These are phyloP conservation scores for Hypolimnas misippus DNA, from an alignment of 2,888 invertebrate species.

Conservation along the genomic window DNA sequence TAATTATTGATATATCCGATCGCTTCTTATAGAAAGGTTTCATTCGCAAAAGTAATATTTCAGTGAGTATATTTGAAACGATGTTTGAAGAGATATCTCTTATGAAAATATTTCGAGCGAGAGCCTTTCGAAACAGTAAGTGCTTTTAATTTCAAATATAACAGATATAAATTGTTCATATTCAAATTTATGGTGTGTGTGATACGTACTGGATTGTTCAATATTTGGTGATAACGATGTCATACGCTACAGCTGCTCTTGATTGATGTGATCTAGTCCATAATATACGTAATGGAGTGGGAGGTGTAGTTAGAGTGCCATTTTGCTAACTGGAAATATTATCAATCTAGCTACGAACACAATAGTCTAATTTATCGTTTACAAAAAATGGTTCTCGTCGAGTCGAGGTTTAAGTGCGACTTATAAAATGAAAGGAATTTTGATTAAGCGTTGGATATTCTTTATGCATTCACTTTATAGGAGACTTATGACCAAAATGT, in stretches of 20 bases:
- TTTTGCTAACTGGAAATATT: not conserved
- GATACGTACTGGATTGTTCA: slow-evolving; percentile 17
- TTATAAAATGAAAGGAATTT: not conserved
- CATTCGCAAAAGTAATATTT: not conserved
- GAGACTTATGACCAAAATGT: not conserved
- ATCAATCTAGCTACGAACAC: slow-evolving; percentile 14
- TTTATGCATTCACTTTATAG: slow-evolving; percentile 7
- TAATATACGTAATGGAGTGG: slow-evolving; percentile 54
- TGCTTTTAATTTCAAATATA: not conserved
- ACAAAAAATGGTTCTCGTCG: not conserved
- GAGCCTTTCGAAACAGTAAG: not conserved
- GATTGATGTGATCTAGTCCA: slow-evolving; percentile 63
- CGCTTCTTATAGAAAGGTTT: not conserved
- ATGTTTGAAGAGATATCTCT: not conserved
- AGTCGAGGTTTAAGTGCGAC: not conserved
- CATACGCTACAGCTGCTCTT: slow-evolving; percentile 59
- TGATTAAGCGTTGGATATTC: not conserved
- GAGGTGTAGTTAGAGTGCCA: slow-evolving; percentile 50
- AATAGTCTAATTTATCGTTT: too few species aligned
- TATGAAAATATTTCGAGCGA: not conserved
- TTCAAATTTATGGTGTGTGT: not conserved
- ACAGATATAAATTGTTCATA: not conserved
- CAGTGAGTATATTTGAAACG: not conserved
- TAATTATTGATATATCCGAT: not conserved
- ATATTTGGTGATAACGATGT: slow-evolving; percentile 45